A percentile compares a stretch with the other conserved stretches of the same genome.
phyloP scores from a whole-genome alignment of 2,113 vertebrate genomes.

The Redunca redunca region DNA sequence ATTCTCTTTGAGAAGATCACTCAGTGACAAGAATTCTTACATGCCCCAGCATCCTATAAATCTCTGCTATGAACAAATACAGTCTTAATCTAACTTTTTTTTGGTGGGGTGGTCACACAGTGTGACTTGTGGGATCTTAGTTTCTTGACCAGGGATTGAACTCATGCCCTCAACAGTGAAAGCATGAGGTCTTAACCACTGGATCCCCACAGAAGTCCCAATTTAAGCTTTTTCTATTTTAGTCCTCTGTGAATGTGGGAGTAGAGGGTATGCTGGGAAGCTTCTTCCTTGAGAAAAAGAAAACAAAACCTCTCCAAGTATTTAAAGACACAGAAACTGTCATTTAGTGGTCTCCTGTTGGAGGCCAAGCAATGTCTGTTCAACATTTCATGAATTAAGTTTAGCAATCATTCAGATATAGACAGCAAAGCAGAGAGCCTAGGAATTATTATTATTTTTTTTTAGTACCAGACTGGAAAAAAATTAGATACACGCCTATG shows the following conservation, averaged over 20 bases:
- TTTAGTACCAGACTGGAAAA: not conserved
- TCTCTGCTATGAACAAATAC: not conserved
- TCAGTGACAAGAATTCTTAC: not conserved
- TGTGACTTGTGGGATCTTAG: not conserved
- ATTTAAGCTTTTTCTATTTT: not conserved
- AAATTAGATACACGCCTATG: not conserved
- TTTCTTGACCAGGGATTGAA: not conserved
- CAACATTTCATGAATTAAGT: not conserved
- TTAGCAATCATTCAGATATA: not conserved
- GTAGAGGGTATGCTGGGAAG: not conserved
- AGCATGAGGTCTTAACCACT: not conserved
- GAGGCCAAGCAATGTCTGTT: not conserved
- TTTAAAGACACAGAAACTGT: not conserved
- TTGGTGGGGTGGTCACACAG: not conserved
- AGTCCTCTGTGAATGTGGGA: not conserved
- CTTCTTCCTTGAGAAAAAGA: not conserved
- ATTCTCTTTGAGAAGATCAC: not conserved
- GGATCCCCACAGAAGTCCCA: not conserved
- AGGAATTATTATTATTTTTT: not conserved
- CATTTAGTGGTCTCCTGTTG: not conserved
- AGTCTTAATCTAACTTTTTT: not conserved
- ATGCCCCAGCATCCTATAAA: not conserved
- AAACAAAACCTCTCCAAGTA: not conserved
- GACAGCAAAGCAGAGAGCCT: not conserved
- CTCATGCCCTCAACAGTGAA: not conserved